Conservation (phyloP, 2,888 invertebrate species). For the Plutella xylostella region DNA sequence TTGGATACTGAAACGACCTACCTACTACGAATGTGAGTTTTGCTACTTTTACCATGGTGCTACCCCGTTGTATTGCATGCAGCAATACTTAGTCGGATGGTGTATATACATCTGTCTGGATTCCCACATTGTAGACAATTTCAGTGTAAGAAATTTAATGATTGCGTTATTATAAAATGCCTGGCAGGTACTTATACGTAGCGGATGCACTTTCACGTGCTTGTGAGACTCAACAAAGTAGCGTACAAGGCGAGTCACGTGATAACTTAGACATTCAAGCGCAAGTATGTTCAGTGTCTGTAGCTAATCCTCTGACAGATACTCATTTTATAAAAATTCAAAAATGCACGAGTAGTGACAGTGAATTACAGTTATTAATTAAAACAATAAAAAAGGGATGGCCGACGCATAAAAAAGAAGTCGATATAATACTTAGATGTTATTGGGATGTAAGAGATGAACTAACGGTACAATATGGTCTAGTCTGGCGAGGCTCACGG, state of each 20-base stretch:
- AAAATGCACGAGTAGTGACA: neutral
- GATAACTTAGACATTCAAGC: slow-evolving; percentile 4
- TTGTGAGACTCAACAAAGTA: neutral
- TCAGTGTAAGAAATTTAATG: too few relatives aligned
- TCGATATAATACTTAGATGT: neutral
- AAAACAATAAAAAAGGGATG: slow-evolving; percentile 5
- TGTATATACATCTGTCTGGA: too few relatives aligned
- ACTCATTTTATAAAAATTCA: slow-evolving; percentile 6
- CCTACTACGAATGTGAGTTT: too few relatives aligned
- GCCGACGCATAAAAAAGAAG: slow-evolving; percentile 3
- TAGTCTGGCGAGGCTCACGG: slow-evolving; percentile 7
- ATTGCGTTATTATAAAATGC: too few relatives aligned
- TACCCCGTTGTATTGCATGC: too few relatives aligned
- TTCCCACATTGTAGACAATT: too few relatives aligned
- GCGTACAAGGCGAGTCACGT: neutral
- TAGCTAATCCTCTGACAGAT: slow-evolving; percentile 7
- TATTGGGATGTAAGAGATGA: slow-evolving; percentile 2
- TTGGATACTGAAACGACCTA: too few relatives aligned
- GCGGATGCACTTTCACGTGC: slow-evolving; percentile 2
- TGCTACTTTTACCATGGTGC: too few relatives aligned
- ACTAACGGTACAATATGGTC: slow-evolving; percentile 4
- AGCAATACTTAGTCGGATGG: too few relatives aligned
- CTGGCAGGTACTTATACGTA: neutral
- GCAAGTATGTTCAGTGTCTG: slow-evolving; percentile 7
- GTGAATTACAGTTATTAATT: neutral